Base-by-base conservation (phyloP, 2,113 vertebrate genomes). In the Neofelis nebulosa region DNA sequence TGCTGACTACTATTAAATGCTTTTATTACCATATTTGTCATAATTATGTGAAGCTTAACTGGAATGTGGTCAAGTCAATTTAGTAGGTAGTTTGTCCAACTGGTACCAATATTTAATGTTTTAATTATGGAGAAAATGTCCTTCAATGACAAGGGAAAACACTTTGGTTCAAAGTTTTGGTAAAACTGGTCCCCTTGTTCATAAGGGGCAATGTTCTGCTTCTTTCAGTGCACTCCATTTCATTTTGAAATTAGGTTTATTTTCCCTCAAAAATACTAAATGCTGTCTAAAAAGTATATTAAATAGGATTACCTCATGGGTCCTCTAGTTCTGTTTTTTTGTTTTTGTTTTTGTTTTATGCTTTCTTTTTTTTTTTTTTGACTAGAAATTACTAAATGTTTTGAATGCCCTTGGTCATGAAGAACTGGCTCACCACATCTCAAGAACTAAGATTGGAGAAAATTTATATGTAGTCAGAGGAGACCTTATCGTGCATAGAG, bases 351-450 rank as follows among this genome's bases (percentile, higher is more conserved):
- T 57, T 61, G 57, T 9, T 61, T 61, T 45, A 45, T 45, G 57
- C 7, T 61, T 57, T 38, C 7, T 61, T 2, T 23, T 25, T 61
- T 7, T 55, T 71, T 94, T 71, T 50, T 5, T 5, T 45, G 7
- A 79, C 48, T 55, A 71, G n/a, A 97, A 97, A 93, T 89, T 86
- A 80, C 65, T 89, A 16, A 15, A 63, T 98, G 36, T 81, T 91
- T 91, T 76, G 25, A 98, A 93, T 96, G 78, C 16, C 63, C 80
- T 95, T 96, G 15, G 5, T 84, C 87, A 27, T 63, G 38, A 87
- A 92, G 55, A 94, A 96, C 63, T 84, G 90, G 89, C 41, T 96
- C 92, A 71, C 33, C 7, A 2, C 86, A 94, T 86, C 93, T 93
- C n/a, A 89, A 48, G 18, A 93, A 91, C 27, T 74, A 97, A 97